Conservation (phyloP, 1,140 invertebrate genomes). For the Drosophila carrolli region DNA sequence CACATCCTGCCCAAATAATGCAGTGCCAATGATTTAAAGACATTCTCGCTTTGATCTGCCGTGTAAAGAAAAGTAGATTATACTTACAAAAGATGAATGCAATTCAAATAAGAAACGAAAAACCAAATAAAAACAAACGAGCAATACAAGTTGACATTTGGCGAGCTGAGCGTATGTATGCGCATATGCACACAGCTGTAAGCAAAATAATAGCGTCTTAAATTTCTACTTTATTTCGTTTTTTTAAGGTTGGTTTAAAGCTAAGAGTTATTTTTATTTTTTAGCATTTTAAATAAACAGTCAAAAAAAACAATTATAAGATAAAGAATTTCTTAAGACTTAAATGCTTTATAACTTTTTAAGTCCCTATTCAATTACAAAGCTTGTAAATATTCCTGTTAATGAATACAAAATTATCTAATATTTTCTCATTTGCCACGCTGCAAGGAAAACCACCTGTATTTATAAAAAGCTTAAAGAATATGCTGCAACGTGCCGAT, state of each 20-base stretch:
- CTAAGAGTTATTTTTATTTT: too few species aligned
- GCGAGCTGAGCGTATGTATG: slow-evolving; percentile 7
- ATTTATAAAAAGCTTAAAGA: not conserved
- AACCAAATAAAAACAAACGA: slow-evolving; percentile 16
- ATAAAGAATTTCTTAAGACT: too few species aligned
- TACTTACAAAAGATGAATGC: not conserved
- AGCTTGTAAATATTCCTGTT: too few species aligned
- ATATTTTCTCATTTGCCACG: too few species aligned
- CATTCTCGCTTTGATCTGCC: slow-evolving; percentile 10
- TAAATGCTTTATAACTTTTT: too few species aligned
- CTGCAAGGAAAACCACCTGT: not conserved
- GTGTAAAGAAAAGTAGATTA: slow-evolving; percentile 23
- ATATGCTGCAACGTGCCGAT: too few species aligned
- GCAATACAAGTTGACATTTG: slow-evolving; percentile 7
- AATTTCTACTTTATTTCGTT: too few species aligned
- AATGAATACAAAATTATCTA: too few species aligned
- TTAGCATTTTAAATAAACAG: too few species aligned
- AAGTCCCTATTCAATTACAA: too few species aligned
- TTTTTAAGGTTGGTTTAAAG: too few species aligned
- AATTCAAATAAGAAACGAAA: not conserved
- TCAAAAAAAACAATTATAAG: too few species aligned
- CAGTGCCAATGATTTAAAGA: slow-evolving; percentile 24
- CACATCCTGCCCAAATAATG: not conserved
- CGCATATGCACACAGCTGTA: not conserved
- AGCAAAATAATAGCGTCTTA: not conserved